Percentiles rank a stretch among this genome's conserved stretches.
Evolutionary conservation across 2,888 invertebrate species (phyloP).

Genomic region (Nectonema munidae): DNA sequence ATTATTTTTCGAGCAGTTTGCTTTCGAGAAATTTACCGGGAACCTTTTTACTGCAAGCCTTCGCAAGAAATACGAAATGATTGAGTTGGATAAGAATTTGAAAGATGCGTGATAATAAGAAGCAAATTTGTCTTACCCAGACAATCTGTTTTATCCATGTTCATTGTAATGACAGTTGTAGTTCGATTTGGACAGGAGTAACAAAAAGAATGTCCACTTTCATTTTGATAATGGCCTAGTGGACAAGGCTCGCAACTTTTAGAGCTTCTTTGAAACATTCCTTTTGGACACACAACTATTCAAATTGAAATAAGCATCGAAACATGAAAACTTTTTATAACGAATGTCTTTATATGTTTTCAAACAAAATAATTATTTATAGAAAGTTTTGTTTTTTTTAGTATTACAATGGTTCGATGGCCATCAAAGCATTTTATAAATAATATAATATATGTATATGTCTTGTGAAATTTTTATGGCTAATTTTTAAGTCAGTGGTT

Average conservation of each 20-base stretch:
- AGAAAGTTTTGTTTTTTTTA: neutral
- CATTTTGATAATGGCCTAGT: conserved; percentile 57
- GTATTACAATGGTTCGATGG: neutral
- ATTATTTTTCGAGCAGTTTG: too few species aligned
- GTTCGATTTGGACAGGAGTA: conserved; percentile 67
- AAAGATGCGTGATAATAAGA: too few species aligned
- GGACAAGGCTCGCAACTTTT: conserved; percentile 53
- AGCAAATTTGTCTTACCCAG: conserved; percentile 17
- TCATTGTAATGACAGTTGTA: conserved; percentile 45
- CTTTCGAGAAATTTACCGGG: too few species aligned
- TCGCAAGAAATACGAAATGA: too few species aligned
- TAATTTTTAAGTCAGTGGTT: too few species aligned
- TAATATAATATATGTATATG: too few species aligned
- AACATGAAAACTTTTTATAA: neutral
- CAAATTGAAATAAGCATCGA: neutral
- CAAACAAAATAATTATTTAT: neutral
- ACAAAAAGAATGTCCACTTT: conserved; percentile 57
- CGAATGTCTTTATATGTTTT: neutral
- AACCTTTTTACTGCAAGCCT: too few species aligned
- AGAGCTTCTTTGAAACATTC: conserved; percentile 25
- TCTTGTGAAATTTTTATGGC: too few species aligned
- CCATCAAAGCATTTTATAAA: too few species aligned
- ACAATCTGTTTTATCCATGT: conserved; percentile 24
- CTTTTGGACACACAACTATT: neutral
- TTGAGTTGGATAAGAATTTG: too few species aligned